Evolutionary conservation across 2,797 vertebrate species (phyloP), one percentile per base, ranked within the genome.

Genomic region (Poecilia velifera): DNA sequence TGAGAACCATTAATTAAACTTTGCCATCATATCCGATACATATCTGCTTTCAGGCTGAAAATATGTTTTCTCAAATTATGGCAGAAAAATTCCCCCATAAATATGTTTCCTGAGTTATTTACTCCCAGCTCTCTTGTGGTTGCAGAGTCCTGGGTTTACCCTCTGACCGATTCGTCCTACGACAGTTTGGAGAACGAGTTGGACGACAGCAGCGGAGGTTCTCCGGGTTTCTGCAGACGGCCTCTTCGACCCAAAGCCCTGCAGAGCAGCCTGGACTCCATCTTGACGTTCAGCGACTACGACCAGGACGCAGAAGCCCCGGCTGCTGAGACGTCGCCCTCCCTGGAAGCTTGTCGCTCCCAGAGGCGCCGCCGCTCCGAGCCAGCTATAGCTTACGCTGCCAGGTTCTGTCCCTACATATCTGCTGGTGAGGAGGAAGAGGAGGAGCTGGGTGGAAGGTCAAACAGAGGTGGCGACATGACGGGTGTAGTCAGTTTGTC

Each of bases 141-240:
- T 53, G 53, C 36, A 94, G 94, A 94, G 4, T 76, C 81, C 0
- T 93, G 91, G 90, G 53, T 20, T 8, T 86, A 89, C 77, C 89
- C 89, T 74, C 93, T 97, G 92, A 98, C 96, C 0, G 97, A 98
- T 91, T 98, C 97, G 0, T 99, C 97, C 53, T 98, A 98, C 0
- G 97, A 98, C 93, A 98, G 97, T 87, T 91, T 98, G 80, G 98
- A 99, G 92, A 98, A 98, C 0, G 98, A 98, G 90, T 77, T 97
- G 0, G 93, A 97, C 80, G 95, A 96, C 76, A 92, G 92, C 2
- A 96, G 89, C 31, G 82, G 85, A 0, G 90, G 97, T 1, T 97
- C 96, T 0, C 96, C 96, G 0, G 90, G 95, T 73, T 87, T 96
- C 87, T 89, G 59, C 94, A 92, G 55, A 25, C 45, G 78, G 4